These are phyloP conservation scores for Tragelaphus scriptus DNA, from an alignment of 2,113 vertebrate genomes.

Conservation along the genomic window DNA sequence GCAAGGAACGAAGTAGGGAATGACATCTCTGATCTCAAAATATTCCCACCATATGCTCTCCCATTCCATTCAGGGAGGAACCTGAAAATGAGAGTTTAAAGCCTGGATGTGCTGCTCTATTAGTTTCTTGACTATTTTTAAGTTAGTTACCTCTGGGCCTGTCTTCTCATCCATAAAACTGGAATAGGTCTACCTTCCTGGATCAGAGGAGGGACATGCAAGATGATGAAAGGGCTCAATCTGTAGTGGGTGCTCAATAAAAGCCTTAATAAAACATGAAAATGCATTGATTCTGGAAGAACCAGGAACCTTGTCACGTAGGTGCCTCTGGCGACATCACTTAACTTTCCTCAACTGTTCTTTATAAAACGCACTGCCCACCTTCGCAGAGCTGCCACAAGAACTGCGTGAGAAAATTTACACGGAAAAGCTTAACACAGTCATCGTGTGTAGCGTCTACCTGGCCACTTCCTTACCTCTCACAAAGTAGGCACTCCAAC, in stretches of 20 bases:
- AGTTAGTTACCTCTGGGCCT: neutral
- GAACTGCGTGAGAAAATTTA: neutral
- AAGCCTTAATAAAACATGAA: neutral
- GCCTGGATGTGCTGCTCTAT: neutral
- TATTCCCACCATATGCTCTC: neutral
- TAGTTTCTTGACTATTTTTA: neutral
- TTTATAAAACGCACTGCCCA: neutral
- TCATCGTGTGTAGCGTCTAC: neutral
- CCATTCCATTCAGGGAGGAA: neutral
- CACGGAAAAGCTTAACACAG: neutral
- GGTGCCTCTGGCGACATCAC: neutral
- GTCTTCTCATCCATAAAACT: neutral
- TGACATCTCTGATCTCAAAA: neutral
- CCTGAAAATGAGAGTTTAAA: neutral
- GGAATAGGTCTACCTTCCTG: neutral
- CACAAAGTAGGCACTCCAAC: neutral
- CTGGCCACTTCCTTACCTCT: neutral
- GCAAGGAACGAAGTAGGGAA: neutral
- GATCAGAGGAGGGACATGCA: neutral
- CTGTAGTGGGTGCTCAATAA: neutral
- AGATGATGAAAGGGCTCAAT: neutral
- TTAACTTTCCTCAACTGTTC: neutral
- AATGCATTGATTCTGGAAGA: neutral
- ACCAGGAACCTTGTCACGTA: neutral
- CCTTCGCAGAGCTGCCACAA: neutral